phyloP scores from a whole-genome alignment of 2,797 vertebrate species.

The Scolopax bukidnonensis region DNA sequence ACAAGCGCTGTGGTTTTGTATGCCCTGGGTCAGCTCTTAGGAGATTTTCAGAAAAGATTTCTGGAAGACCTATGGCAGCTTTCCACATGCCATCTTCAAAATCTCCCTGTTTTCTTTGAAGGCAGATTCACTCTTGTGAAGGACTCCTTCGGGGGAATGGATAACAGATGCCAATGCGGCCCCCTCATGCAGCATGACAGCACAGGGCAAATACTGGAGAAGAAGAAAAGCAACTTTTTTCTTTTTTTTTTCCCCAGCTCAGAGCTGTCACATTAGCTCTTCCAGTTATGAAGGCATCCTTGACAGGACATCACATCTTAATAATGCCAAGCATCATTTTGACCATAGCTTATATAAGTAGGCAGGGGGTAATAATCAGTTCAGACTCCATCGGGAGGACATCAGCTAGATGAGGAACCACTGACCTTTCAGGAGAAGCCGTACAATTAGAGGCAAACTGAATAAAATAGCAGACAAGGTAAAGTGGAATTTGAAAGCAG shows the following conservation, averaged over 20 bases:
- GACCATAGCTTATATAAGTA: not conserved
- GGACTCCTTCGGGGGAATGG: not conserved
- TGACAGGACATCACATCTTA: slow-evolving; percentile 15
- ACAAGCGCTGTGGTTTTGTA: not conserved
- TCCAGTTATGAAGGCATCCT: not conserved
- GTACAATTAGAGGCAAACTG: not conserved
- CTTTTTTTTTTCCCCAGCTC: not conserved
- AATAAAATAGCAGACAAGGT: not conserved
- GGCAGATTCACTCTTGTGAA: slow-evolving; percentile 1
- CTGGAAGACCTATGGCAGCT: not conserved
- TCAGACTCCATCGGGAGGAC: not conserved
- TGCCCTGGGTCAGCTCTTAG: slow-evolving; percentile 12
- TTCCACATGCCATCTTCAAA: slow-evolving; percentile 17
- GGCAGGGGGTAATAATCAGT: not conserved
- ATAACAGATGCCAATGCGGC: not conserved
- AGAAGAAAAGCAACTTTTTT: not conserved
- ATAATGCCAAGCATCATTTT: slow-evolving; percentile 7
- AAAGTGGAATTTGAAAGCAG: not conserved
- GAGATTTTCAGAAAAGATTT: slow-evolving; percentile 17
- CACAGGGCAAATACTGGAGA: not conserved
- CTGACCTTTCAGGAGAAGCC: slow-evolving; percentile 27
- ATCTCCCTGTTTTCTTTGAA: not conserved
- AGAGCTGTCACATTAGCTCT: slow-evolving; percentile 19
- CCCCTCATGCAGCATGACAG: not conserved
- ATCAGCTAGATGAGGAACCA: not conserved